Base-by-base conservation (phyloP, 2,888 invertebrate species). In the Nudaria mundana region DNA sequence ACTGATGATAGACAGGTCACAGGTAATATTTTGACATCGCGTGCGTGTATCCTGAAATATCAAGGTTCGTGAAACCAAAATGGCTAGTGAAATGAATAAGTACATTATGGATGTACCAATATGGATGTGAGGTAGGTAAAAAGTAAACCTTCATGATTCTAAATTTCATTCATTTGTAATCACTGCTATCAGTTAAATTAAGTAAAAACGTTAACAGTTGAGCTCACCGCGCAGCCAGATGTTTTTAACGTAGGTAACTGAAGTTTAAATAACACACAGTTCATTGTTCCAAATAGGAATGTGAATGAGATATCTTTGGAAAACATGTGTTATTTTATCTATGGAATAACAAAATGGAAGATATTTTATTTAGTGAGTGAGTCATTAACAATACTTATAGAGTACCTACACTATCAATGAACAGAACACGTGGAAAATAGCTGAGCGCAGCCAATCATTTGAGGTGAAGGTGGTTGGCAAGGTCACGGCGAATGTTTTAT, bases 381-480 rank as follows among this genome's bases (percentile, higher is more conserved):
- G 3, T 25, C 15, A 23, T 11, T 30, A n/a, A 18, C 6, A 31
- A 33, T n/a, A n/a, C n/a, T n/a, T 16, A 25, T 25, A 8, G 24
- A 24, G 23, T 10, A n/a, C n/a, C n/a, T n/a, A n/a, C 10, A 18
- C 22, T 30, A 34, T 22, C 34, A 26, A 13, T 25, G 29, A 25
- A 25, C 11, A 25, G 30, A 39, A 46, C 20, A 20, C 52, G 47
- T 44, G 52, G 40, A 46, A 44, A 48, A 49, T 47, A 35, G 41
- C 26, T 26, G 29, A 37, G 40, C 52, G 48, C 54, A 44, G 52
- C 58, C 52, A 62, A 59, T 53, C 37, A 53, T 54, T 39, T 54
- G 55, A 61, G 58, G 61, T 44, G 56, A 56, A 46, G 48, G 48
- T 49, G 37, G 49, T 40, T 30, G 20, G n/a, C 34, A 46, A 46